Percentiles rank a stretch among this genome's conserved stretches.
These are phyloP conservation scores for Stegostoma tigrinum DNA, from an alignment of 2,113 vertebrate genomes.

Conservation along the genomic window DNA sequence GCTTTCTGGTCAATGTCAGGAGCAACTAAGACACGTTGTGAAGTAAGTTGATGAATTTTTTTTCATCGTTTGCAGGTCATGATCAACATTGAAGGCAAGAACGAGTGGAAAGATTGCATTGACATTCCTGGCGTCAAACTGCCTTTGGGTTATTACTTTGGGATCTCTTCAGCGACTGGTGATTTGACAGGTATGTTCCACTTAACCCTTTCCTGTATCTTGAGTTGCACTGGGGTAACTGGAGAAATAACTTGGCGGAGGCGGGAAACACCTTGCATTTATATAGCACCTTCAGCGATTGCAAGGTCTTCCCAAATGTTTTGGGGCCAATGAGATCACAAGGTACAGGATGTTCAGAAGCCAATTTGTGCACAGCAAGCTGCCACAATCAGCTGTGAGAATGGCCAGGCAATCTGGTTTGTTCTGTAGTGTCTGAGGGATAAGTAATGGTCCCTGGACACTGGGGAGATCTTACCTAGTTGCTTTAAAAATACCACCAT, in stretches of 20 bases:
- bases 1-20: neutral
- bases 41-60: neutral
- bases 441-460: too few relatives aligned
- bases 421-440: too few relatives aligned
- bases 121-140: conserved; percentile 81
- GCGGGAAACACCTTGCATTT: too few relatives aligned
- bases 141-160: conserved; percentile 83
- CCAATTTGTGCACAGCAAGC: neutral
- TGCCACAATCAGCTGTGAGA: neutral
- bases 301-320: neutral
- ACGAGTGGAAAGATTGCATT: conserved; percentile 89
- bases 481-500: neutral
- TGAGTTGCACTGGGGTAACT: neutral
- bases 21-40: neutral
- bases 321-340: neutral
- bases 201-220: neutral
- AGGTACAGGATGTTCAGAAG: neutral
- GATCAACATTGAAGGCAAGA: conserved; percentile 86
- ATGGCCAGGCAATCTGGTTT: too few relatives aligned
- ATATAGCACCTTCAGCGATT: too few relatives aligned
- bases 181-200: conserved; percentile 78
- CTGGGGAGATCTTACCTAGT: too few relatives aligned
- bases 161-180: conserved; percentile 79
- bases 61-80: conserved; percentile 62
- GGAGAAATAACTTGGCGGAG: neutral